Percentiles rank a stretch among this genome's conserved stretches.
These are phyloP conservation scores for Caenorhabditis drosophilae DNA, from an alignment of 2,888 invertebrate genomes.

Conservation along the genomic window DNA sequence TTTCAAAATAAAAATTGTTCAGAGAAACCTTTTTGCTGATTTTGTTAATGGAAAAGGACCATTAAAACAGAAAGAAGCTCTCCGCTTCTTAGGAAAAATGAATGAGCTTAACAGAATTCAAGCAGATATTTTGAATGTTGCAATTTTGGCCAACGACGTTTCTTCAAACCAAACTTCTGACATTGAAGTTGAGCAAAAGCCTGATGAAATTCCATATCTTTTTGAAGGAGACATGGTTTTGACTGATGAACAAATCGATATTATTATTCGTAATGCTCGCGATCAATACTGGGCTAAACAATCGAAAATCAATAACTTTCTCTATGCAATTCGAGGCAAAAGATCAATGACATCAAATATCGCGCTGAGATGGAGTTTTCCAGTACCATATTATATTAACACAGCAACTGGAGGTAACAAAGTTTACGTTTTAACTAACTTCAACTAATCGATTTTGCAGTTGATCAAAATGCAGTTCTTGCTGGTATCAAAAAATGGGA, in stretches of 20 bases:
- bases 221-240: slow-evolving; percentile 66
- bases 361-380: slow-evolving; percentile 47
- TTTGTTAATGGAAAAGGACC: slow-evolving; percentile 29
- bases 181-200: slow-evolving; percentile 15
- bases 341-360: slow-evolving; percentile 52
- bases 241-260: slow-evolving; percentile 55
- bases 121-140: slow-evolving; percentile 32
- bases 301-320: slow-evolving; percentile 8
- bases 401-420: slow-evolving; percentile 47
- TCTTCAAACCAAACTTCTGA: neutral
- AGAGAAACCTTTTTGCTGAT: slow-evolving; percentile 24
- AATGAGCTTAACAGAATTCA: slow-evolving; percentile 41
- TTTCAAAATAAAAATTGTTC: too few relatives aligned
- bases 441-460: slow-evolving; percentile 27
- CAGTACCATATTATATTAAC: slow-evolving; percentile 55
- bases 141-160: slow-evolving; percentile 1
- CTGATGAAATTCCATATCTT: slow-evolving; percentile 56
- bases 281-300: slow-evolving; percentile 48
- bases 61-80: slow-evolving; percentile 19
- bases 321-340: slow-evolving; percentile 23
- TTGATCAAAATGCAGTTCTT: slow-evolving; percentile 43
- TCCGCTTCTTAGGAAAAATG: slow-evolving; percentile 34
- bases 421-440: neutral
- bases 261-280: slow-evolving; percentile 38
- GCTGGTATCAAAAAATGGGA: slow-evolving; percentile 59